A percentile compares a stretch with the other conserved stretches of the same genome.
These are phyloP conservation scores for Myotis yumanensis DNA, from an alignment of 2,113 vertebrate genomes.

Conservation along the genomic window DNA sequence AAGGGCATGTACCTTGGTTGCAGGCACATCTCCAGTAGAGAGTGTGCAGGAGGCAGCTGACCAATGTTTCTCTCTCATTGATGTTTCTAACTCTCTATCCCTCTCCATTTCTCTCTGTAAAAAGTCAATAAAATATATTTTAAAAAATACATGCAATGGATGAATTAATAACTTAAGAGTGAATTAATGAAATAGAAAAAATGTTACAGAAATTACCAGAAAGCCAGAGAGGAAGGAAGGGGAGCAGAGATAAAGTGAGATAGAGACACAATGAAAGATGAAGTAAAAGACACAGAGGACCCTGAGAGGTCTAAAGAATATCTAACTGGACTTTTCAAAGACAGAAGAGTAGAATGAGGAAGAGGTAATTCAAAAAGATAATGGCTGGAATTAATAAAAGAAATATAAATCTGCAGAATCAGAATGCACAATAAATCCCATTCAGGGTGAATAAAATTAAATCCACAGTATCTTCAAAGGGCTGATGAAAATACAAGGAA, in stretches of 20 bases:
- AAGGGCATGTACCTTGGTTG: too few relatives aligned
- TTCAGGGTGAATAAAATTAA: neutral
- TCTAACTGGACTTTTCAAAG: neutral
- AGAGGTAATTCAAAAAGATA: neutral
- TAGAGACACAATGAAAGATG: neutral
- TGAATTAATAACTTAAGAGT: neutral
- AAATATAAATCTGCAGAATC: neutral
- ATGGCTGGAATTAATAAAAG: neutral
- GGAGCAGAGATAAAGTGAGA: rapidly evolving
- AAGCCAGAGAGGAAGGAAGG: neutral
- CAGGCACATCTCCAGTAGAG: too few relatives aligned
- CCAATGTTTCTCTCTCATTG: too few relatives aligned
- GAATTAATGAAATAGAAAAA: neutral
- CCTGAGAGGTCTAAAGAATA: neutral
- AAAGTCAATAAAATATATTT: neutral
- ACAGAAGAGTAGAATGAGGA: neutral
- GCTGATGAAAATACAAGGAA: neutral
- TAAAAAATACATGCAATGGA: neutral
- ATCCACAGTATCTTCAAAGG: neutral
- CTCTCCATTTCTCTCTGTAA: too few relatives aligned
- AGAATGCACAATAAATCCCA: neutral
- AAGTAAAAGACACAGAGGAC: neutral
- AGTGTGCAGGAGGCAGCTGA: too few relatives aligned
- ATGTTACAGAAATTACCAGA: neutral
- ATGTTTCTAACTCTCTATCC: too few relatives aligned